phyloP scores from a whole-genome alignment of 2,888 invertebrate species.

The Pecten maximus region DNA sequence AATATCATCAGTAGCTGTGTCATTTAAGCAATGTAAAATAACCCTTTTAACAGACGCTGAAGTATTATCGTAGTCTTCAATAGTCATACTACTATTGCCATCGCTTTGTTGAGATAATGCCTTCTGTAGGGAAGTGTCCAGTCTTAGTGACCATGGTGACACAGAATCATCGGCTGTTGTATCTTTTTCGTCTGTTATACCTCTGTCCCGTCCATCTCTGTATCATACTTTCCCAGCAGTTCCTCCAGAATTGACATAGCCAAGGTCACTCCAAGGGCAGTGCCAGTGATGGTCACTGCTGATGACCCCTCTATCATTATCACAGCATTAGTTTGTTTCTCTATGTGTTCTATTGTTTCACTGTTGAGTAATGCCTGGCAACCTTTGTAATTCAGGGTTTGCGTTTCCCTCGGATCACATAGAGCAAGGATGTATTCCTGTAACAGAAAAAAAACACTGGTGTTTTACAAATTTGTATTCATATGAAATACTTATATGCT shows the following conservation, averaged over 20 bases:
- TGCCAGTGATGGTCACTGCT: conserved; percentile 67
- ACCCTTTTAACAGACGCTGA: conserved; percentile 63
- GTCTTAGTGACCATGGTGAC: conserved; percentile 54
- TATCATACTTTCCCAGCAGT: conserved; percentile 59
- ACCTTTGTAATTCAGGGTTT: conserved; percentile 58
- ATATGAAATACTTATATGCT: no score
- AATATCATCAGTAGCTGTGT: conserved; percentile 56
- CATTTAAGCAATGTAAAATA: conserved; percentile 64
- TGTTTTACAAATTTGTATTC: not conserved
- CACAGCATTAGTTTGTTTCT: conserved; percentile 69
- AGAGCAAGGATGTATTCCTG: conserved; percentile 72
- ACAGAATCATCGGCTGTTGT: conserved; percentile 44
- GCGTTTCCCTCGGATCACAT: conserved; percentile 65
- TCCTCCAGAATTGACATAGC: conserved; percentile 76
- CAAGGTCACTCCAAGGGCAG: conserved; percentile 72
- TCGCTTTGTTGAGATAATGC: conserved; percentile 67
- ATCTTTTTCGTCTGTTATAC: not conserved
- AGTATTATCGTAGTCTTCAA: conserved; percentile 63
- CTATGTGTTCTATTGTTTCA: conserved; percentile 65
- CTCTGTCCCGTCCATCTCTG: conserved; percentile 45
- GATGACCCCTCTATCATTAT: conserved; percentile 60
- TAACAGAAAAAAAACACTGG: conserved; percentile 53
- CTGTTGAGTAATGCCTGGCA: conserved; percentile 57
- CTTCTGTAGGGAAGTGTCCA: conserved; percentile 58
- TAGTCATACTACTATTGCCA: conserved; percentile 55